phyloP scores from a whole-genome alignment of 2,888 invertebrate species.

The Theodoxus fluviatilis region DNA sequence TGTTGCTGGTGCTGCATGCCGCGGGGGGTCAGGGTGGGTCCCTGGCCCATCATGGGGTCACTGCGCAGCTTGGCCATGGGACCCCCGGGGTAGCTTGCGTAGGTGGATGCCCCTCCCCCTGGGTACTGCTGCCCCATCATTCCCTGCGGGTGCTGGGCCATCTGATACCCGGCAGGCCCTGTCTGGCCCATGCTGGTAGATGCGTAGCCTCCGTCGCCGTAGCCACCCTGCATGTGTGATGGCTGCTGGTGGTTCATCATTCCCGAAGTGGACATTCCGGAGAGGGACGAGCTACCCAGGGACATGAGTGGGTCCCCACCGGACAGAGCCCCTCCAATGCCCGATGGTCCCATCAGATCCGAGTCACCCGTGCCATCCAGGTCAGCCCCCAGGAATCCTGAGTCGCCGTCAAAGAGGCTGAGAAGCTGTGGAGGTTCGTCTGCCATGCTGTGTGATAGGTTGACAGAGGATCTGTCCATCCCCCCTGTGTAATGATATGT shows the following conservation, averaged over 20 bases:
- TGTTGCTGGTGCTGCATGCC: conserved; percentile 23
- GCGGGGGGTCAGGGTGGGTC: conserved; percentile 24
- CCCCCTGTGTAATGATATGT: not conserved
- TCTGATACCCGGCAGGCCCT: not conserved
- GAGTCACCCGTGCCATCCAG: conserved; percentile 39
- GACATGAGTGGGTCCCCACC: conserved; percentile 37
- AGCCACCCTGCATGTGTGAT: too few species aligned
- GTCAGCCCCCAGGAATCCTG: conserved; percentile 54
- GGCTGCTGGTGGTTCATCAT: conserved; percentile 42
- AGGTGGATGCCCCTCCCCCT: conserved; percentile 20
- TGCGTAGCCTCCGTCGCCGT: too few species aligned
- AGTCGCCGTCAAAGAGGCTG: conserved; percentile 52
- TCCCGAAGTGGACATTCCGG: conserved; percentile 34
- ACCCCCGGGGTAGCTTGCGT: not conserved
- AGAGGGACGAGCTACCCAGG: conserved; percentile 29
- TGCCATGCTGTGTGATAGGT: conserved; percentile 48
- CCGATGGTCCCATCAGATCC: conserved; percentile 28
- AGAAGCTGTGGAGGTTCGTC: conserved; percentile 55
- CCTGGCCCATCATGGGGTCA: conserved; percentile 24
- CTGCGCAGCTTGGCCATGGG: conserved; percentile 27
- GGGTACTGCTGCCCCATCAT: conserved; percentile 37
- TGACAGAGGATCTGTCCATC: too few species aligned
- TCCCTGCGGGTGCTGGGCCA: conserved; percentile 24
- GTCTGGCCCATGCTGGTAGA: conserved; percentile 6
- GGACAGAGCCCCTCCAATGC: conserved; percentile 32